A percentile compares a stretch with the other conserved stretches of the same genome.
Evolutionary conservation across 2,113 vertebrate species (phyloP).

Genomic region (Camelus dromedarius): DNA sequence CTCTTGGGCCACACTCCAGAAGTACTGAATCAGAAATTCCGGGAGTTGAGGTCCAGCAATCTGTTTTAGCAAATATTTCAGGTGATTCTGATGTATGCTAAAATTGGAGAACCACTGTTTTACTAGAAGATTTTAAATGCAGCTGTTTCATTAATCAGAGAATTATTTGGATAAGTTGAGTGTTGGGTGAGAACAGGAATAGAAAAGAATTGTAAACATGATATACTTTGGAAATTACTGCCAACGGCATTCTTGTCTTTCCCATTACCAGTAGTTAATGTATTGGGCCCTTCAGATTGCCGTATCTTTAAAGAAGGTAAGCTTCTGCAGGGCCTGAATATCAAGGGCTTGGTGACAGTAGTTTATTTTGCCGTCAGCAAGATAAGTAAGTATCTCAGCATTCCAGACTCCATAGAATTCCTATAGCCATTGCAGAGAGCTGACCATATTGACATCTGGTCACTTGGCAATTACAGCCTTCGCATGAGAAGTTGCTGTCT

Average conservation of each 20-base stretch:
- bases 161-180: background rate
- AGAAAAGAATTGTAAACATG: background rate
- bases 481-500: background rate
- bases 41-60: background rate
- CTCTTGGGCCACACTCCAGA: background rate
- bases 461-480: background rate
- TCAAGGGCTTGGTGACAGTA: background rate
- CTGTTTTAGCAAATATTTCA: background rate
- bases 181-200: background rate
- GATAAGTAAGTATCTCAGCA: slow-evolving; percentile 60
- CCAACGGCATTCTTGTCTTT: background rate
- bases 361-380: slow-evolving; percentile 48
- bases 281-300: background rate
- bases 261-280: background rate
- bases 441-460: slow-evolving; percentile 32
- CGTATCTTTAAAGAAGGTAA: slow-evolving; percentile 48
- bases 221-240: background rate
- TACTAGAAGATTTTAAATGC: background rate
- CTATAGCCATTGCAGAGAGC: slow-evolving; percentile 21
- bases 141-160: background rate
- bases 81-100: background rate
- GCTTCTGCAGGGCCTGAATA: background rate
- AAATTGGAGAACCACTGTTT: background rate
- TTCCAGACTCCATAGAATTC: slow-evolving; percentile 50
- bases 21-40: background rate